These are phyloP conservation scores for Cromileptes altivelis DNA, from an alignment of 2,113 vertebrate genomes.

Conservation along the genomic window DNA sequence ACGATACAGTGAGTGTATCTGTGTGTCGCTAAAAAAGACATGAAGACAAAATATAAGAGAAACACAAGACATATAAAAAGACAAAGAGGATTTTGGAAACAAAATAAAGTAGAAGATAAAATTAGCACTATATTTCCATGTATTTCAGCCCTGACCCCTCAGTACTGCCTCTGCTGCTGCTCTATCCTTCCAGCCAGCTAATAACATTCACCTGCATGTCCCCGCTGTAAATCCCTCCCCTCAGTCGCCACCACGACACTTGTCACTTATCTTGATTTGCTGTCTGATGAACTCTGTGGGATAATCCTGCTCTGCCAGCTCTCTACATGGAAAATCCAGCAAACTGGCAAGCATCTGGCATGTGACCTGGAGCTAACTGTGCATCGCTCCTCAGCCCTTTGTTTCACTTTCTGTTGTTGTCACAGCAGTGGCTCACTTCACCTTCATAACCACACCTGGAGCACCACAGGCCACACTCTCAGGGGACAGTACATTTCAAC, in stretches of 20 bases:
- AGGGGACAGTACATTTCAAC: not conserved
- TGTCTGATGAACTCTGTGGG: slow-evolving; percentile 59
- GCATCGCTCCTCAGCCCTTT: slow-evolving; percentile 24
- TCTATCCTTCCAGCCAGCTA: slow-evolving; percentile 19
- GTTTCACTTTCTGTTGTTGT: slow-evolving; percentile 15
- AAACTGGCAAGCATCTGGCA: slow-evolving; percentile 23
- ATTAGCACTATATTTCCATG: not conserved
- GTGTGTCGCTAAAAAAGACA: not conserved
- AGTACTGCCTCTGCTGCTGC: slow-evolving; percentile 15
- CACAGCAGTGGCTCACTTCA: not conserved
- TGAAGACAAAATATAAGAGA: not conserved
- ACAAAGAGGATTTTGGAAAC: not conserved
- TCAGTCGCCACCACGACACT: slow-evolving; percentile 46
- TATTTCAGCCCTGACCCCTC: slow-evolving; percentile 3
- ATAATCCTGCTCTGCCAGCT: slow-evolving; percentile 49
- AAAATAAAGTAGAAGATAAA: not conserved
- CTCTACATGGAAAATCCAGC: slow-evolving; percentile 2
- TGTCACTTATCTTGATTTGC: slow-evolving; percentile 70
- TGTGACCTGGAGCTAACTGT: slow-evolving; percentile 45
- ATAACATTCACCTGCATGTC: slow-evolving; percentile 50
- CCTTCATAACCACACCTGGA: slow-evolving; percentile 18
- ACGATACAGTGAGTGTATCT: not conserved
- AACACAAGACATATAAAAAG: not conserved
- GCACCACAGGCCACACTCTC: not conserved
- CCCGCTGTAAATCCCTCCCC: slow-evolving; percentile 57